Evolutionary conservation across 2,113 vertebrate species (phyloP).

Genomic region (Fregetta grallaria): DNA sequence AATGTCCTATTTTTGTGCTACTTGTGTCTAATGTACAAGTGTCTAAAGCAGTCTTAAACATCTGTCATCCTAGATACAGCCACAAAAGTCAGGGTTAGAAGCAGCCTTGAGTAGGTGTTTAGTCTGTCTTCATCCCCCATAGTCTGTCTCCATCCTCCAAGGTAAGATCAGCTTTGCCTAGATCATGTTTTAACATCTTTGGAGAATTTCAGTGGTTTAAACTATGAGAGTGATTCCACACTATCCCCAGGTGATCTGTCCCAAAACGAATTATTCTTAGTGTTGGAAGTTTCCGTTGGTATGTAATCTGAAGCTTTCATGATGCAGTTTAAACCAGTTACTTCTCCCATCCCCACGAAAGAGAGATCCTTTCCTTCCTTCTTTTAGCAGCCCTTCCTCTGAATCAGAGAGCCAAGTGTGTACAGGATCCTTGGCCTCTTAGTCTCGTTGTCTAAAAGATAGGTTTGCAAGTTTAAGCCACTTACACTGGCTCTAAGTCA

Average conservation of each 20-base stretch:
- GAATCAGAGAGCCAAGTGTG: accelerated
- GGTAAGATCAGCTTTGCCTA: not conserved
- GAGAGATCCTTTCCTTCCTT: not conserved
- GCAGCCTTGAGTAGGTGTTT: not conserved
- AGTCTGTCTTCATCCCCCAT: not conserved
- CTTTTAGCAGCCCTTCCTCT: not conserved
- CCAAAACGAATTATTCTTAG: not conserved
- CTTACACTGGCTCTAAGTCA: not conserved
- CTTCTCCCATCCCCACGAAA: not conserved
- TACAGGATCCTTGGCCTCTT: not conserved
- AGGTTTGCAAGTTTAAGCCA: not conserved
- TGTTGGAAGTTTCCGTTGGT: not conserved
- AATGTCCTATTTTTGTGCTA: not conserved
- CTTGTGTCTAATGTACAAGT: not conserved
- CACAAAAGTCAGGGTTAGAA: not conserved
- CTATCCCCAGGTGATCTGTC: not conserved
- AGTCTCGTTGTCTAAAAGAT: not conserved
- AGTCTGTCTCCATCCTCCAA: not conserved
- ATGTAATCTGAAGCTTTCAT: not conserved
- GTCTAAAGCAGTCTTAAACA: not conserved
- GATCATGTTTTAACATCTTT: not conserved
- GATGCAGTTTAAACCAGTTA: not conserved
- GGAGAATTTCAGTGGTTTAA: not conserved
- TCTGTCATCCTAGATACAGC: not conserved
- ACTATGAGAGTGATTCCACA: not conserved